phyloP scores from a whole-genome alignment of 2,113 vertebrate genomes.

The Lutjanus erythropterus region DNA sequence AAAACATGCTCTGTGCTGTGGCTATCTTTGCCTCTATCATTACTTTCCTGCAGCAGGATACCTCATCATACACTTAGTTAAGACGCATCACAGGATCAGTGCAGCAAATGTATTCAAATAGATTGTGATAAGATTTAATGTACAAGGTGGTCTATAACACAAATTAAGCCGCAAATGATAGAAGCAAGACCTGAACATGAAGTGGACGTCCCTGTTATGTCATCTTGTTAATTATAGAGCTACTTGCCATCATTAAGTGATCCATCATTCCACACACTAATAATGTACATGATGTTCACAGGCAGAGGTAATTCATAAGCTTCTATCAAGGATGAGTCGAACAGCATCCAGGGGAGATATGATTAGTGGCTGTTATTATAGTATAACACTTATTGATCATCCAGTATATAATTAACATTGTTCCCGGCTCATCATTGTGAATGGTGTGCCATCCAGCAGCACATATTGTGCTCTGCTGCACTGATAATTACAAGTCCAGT shows the following conservation, averaged over 20 bases:
- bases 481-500: slow-evolving; percentile 9
- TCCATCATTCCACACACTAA: slow-evolving; percentile 16
- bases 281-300: slow-evolving; percentile 5
- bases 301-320: slow-evolving; percentile 1
- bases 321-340: neutral
- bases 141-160: neutral
- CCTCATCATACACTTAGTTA: too few species aligned
- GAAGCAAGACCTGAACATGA: neutral
- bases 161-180: neutral
- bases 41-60: too few species aligned
- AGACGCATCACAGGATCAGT: neutral
- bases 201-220: neutral
- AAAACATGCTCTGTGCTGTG: too few species aligned
- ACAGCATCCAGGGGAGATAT: neutral
- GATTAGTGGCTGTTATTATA: slow-evolving; percentile 2
- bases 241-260: neutral
- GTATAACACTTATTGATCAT: neutral
- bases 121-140: neutral
- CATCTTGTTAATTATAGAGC: neutral
- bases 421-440: slow-evolving; percentile 1
- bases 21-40: too few species aligned
- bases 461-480: neutral
- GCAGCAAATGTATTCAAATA: neutral
- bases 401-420: slow-evolving; percentile 6
- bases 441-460: slow-evolving; percentile 2